Evolutionary conservation across 2,888 invertebrate species (phyloP).

Genomic region (Aethes cnicana): DNA sequence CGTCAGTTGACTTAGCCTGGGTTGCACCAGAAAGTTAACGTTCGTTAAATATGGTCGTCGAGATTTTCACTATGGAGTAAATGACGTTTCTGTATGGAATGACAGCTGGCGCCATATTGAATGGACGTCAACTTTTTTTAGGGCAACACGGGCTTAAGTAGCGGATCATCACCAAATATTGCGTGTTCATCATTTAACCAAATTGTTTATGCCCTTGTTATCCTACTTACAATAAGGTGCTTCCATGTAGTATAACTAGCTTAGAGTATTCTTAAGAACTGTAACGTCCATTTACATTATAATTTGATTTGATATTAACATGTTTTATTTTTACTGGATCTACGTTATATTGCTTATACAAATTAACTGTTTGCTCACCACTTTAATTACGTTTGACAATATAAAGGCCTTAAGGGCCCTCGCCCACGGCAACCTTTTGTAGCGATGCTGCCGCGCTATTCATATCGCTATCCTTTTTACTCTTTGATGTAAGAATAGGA

Average conservation of each 20-base stretch:
- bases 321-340: slow-evolving; percentile 20
- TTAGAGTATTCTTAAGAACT: slow-evolving; percentile 13
- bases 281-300: slow-evolving; percentile 39
- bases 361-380: slow-evolving; percentile 26
- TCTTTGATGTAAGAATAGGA: too few relatives aligned
- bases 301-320: slow-evolving; percentile 21
- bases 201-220: slow-evolving; percentile 37
- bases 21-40: too few relatives aligned
- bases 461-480: too few relatives aligned
- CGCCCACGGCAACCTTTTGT: too few relatives aligned
- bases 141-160: background rate
- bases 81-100: too few relatives aligned
- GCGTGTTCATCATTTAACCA: slow-evolving; percentile 54
- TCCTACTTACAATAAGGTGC: slow-evolving; percentile 20
- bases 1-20: too few relatives aligned
- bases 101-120: too few relatives aligned
- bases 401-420: too few relatives aligned
- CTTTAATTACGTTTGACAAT: slow-evolving; percentile 12
- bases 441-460: too few relatives aligned
- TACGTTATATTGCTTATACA: slow-evolving; percentile 15
- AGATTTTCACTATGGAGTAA: too few relatives aligned
- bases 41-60: too few relatives aligned
- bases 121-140: too few relatives aligned
- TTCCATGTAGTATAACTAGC: slow-evolving; percentile 9
- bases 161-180: slow-evolving; percentile 49